Percentiles rank a stretch among this genome's conserved stretches.
These are phyloP conservation scores for Phalanger gymnotis DNA, from an alignment of 2,797 vertebrate genomes.

Conservation along the genomic window DNA sequence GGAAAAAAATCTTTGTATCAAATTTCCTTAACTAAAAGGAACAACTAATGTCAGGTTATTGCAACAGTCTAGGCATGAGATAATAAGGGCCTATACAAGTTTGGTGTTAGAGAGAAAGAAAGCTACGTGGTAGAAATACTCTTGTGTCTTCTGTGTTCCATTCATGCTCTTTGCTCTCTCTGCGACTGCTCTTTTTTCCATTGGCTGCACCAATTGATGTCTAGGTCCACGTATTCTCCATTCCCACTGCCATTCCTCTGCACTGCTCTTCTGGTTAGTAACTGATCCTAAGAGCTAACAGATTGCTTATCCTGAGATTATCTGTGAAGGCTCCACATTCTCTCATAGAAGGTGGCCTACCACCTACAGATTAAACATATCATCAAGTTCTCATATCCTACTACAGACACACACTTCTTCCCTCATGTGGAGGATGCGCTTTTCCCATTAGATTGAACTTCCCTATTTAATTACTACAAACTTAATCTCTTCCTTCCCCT, in stretches of 20 bases:
- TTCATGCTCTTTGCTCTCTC: not conserved
- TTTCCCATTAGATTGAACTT: not conserved
- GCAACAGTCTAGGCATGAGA: not conserved
- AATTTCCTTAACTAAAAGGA: not conserved
- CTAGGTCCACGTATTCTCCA: not conserved
- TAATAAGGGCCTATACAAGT: not conserved
- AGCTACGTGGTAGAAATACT: not conserved
- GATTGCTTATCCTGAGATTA: not conserved
- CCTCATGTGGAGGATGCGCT: not conserved
- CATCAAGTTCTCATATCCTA: not conserved
- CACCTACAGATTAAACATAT: not conserved
- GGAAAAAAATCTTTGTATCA: not conserved
- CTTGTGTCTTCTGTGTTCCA: not conserved
- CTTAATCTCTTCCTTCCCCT: not conserved
- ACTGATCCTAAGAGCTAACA: not conserved
- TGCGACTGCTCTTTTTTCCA: too few species aligned
- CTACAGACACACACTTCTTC: not conserved
- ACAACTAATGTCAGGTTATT: not conserved
- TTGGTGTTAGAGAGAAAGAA: not conserved
- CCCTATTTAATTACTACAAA: not conserved
- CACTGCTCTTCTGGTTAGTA: not conserved
- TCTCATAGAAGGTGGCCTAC: not conserved
- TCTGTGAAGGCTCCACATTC: not conserved
- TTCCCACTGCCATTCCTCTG: not conserved
- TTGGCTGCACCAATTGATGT: too few species aligned